Conservation (phyloP, 2,113 vertebrate species). For the Synchiropus splendidus region DNA sequence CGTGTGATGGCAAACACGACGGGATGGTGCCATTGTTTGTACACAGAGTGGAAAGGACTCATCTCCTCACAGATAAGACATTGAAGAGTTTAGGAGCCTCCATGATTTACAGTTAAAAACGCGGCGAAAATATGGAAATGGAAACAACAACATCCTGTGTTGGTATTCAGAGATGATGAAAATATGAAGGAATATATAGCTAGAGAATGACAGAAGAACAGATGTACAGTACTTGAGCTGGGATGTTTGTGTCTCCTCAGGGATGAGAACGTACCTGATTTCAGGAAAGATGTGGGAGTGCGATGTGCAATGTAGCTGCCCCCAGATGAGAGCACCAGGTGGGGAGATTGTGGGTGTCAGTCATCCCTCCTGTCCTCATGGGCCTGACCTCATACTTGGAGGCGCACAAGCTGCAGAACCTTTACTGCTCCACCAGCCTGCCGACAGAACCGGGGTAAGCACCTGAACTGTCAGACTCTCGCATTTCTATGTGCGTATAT, state of each 20-base stretch:
- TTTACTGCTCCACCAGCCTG: slow-evolving; percentile 22
- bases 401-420: slow-evolving; percentile 34
- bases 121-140: no score
- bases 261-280: slow-evolving; percentile 90
- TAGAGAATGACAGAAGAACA: no score
- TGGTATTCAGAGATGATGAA: no score
- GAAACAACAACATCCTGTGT: no score
- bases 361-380: slow-evolving; percentile 53
- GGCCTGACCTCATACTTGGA: slow-evolving; percentile 50
- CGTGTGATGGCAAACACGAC: slow-evolving; percentile 1
- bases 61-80: no score
- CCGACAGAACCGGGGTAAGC: slow-evolving; percentile 34
- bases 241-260: slow-evolving; percentile 48
- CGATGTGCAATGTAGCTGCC: slow-evolving; percentile 72
- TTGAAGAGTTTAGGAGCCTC: no score
- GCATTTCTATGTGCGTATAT: no score
- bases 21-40: background rate
- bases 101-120: no score
- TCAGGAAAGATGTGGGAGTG: slow-evolving; percentile 79
- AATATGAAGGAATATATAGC: no score
- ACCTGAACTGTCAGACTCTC: background rate
- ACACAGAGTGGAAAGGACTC: background rate
- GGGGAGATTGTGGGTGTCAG: slow-evolving; percentile 32
- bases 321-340: slow-evolving; percentile 62
- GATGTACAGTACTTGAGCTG: slow-evolving; percentile 15